A percentile compares a stretch with the other conserved stretches of the same genome.
These are phyloP conservation scores for Catharus minimus DNA, from an alignment of 2,113 vertebrate genomes.

Conservation along the genomic window DNA sequence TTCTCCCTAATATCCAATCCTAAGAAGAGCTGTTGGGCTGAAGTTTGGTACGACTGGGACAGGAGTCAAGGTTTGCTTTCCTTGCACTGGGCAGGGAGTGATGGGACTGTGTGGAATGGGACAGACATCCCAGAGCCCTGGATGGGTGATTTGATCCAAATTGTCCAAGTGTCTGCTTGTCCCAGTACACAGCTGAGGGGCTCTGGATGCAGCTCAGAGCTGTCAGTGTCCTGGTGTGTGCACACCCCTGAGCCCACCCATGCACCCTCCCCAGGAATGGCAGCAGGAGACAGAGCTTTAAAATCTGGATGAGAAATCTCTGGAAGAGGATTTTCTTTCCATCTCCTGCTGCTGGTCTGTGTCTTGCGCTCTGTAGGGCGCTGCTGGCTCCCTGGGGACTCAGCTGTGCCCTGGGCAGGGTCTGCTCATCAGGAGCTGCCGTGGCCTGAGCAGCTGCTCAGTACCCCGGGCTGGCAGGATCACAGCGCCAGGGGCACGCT, in stretches of 20 bases:
- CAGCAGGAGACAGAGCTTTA: background rate
- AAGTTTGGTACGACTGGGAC: background rate
- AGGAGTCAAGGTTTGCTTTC: background rate
- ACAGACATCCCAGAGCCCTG: background rate
- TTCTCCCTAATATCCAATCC: background rate
- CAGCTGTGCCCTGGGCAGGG: background rate
- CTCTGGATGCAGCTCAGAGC: background rate
- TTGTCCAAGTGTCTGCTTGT: background rate
- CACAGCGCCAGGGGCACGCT: background rate
- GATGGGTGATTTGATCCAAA: background rate
- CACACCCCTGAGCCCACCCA: no score
- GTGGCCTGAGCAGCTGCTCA: background rate
- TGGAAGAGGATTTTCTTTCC: background rate
- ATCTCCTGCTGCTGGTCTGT: background rate
- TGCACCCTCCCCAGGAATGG: background rate
- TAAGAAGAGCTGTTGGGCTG: background rate
- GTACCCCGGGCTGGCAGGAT: accelerated
- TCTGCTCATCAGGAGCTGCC: background rate
- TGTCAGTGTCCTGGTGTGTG: background rate
- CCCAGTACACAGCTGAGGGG: background rate
- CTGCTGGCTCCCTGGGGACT: background rate
- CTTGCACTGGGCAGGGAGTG: background rate
- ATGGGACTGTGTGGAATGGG: background rate
- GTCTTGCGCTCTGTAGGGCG: background rate
- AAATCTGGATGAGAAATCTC: background rate